Evolutionary conservation across 2,888 invertebrate genomes (phyloP).

Genomic region (Teleiodes luculella): DNA sequence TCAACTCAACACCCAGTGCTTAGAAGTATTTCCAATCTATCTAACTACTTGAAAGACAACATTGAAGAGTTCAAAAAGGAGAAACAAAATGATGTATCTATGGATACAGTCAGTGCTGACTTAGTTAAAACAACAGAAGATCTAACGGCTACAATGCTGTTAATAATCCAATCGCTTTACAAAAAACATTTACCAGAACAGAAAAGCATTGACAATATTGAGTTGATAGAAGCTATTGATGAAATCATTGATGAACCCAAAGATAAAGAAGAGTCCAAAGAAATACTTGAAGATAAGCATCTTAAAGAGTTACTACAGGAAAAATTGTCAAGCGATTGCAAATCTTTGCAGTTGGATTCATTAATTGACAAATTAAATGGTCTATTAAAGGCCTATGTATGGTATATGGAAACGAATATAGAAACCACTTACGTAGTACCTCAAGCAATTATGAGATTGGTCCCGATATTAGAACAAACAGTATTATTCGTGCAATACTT

Average conservation of each 20-base stretch:
- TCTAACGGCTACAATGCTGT: conserved; percentile 53
- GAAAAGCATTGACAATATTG: conserved; percentile 39
- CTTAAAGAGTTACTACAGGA: conserved; percentile 82
- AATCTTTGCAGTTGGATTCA: conserved; percentile 75
- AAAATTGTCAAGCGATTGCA: conserved; percentile 80
- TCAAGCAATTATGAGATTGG: conserved; percentile 62
- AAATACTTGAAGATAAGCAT: conserved; percentile 80
- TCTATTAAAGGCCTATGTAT: conserved; percentile 61
- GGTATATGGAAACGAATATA: conserved; percentile 48
- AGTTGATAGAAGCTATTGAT: conserved; percentile 57
- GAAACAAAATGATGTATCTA: conserved; percentile 31
- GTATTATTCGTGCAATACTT: conserved; percentile 87
- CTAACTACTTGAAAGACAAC: conserved; percentile 43
- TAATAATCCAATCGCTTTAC: conserved; percentile 57
- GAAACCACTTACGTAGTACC: conserved; percentile 39
- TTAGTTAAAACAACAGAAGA: conserved; percentile 55
- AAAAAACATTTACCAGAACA: conserved; percentile 60
- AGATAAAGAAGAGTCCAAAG: conserved; percentile 64
- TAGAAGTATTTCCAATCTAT: conserved; percentile 46
- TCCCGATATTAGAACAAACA: conserved; percentile 89
- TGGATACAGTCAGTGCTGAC: conserved; percentile 37
- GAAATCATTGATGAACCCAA: conserved; percentile 55
- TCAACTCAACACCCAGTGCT: conserved; percentile 53
- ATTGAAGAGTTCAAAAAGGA: conserved; percentile 39
- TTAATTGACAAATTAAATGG: conserved; percentile 59